Evolutionary conservation across 1,140 invertebrate species (phyloP).

Genomic region (Brachystomella parvula): DNA sequence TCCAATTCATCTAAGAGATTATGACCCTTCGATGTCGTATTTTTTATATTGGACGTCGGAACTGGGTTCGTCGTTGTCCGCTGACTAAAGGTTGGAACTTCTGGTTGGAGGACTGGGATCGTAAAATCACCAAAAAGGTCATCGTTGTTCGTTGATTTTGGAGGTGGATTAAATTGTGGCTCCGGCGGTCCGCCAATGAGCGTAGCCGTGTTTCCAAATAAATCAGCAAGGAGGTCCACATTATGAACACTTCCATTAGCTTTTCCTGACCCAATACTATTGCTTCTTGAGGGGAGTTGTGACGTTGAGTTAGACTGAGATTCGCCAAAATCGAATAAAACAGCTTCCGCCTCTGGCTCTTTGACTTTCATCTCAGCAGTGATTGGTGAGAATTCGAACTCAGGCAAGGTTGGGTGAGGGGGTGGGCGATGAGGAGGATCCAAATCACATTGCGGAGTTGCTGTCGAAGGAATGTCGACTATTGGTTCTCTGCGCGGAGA

Average conservation of each 20-base stretch:
- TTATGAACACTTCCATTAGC: background rate
- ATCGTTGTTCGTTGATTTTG: background rate
- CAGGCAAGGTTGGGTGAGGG: constrained; percentile 23
- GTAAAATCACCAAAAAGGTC: constrained; percentile 8
- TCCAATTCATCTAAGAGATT: background rate
- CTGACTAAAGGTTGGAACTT: background rate
- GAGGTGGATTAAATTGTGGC: background rate
- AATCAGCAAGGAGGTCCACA: constrained; percentile 15
- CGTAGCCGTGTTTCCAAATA: constrained; percentile 2
- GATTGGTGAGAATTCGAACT: background rate
- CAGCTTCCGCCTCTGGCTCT: background rate
- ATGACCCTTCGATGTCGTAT: background rate
- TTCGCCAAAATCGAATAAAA: constrained; percentile 2
- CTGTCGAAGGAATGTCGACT: no score
- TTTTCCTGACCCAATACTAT: background rate
- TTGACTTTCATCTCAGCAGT: background rate
- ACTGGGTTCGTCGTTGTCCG: background rate
- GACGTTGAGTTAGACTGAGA: background rate
- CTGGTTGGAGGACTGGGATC: background rate
- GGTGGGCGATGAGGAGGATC: background rate
- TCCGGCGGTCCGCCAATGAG: background rate
- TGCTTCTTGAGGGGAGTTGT: background rate
- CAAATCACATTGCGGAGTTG: no score
- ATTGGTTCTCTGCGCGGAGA: constrained; percentile 26
- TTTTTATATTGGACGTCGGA: no score